A percentile compares a stretch with the other conserved stretches of the same genome.
These are phyloP conservation scores for Cataglyphis albicans DNA, from an alignment of 2,888 invertebrate species.

Conservation along the genomic window DNA sequence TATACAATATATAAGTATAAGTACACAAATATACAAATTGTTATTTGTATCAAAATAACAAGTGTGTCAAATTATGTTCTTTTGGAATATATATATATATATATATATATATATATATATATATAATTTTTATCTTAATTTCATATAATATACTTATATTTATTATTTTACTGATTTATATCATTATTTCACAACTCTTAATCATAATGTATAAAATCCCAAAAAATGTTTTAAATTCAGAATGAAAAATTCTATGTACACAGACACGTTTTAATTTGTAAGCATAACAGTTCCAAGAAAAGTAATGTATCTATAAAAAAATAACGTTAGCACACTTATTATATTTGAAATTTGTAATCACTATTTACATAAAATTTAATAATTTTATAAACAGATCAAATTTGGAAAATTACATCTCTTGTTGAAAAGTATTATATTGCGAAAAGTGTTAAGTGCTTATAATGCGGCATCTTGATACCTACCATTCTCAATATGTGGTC, in stretches of 20 bases:
- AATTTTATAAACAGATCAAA: slow-evolving; percentile 14
- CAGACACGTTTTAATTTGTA: not conserved
- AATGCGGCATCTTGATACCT: slow-evolving; percentile 14
- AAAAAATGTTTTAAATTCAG: not conserved
- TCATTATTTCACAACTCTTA: not conserved
- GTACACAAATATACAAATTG: not conserved
- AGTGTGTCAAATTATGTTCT: too few species aligned
- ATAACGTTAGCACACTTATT: not conserved
- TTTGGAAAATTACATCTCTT: not conserved
- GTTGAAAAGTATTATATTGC: slow-evolving; percentile 10
- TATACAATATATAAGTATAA: too few species aligned
- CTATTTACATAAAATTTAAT: not conserved
- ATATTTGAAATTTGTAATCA: not conserved
- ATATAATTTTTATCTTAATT: not conserved
- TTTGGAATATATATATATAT: not conserved
- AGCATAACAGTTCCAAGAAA: not conserved
- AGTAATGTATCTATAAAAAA: not conserved
- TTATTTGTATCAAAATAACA: not conserved
- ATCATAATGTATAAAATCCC: not conserved
- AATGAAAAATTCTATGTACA: not conserved
- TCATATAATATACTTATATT: not conserved
- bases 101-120: not conserved
- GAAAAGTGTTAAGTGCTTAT: too few species aligned
- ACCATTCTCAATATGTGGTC: slow-evolving; percentile 8
- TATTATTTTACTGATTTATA: not conserved